Percentiles rank a stretch among this genome's conserved stretches.
Evolutionary conservation across 2,113 vertebrate species (phyloP).

Genomic region (Thomomys bottae): DNA sequence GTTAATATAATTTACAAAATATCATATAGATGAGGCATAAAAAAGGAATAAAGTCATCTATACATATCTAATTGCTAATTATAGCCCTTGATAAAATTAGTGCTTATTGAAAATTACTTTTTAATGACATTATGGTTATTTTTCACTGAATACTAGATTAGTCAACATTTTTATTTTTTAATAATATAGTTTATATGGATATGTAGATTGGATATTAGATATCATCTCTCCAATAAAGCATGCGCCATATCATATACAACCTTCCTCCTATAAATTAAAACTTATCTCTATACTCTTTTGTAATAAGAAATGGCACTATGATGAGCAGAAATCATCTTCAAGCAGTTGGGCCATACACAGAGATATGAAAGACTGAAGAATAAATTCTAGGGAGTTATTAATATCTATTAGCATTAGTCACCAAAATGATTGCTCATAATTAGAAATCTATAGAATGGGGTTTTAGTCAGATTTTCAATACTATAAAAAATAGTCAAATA

Average conservation of each 20-base stretch:
- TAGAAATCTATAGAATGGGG: not conserved
- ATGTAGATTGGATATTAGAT: not conserved
- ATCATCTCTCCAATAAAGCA: not conserved
- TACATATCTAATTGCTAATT: not conserved
- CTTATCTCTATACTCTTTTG: not conserved
- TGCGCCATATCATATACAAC: not conserved
- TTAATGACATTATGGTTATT: not conserved
- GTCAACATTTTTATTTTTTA: not conserved
- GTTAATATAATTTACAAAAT: slow-evolving; percentile 1
- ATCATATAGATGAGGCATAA: not conserved
- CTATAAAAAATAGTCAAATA: not conserved
- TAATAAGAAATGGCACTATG: not conserved
- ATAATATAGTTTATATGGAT: not conserved
- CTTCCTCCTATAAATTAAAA: not conserved
- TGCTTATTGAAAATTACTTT: not conserved
- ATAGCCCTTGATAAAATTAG: not conserved
- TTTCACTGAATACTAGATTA: not conserved
- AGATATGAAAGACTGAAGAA: not conserved
- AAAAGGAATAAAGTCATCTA: not conserved
- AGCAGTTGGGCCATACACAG: not conserved
- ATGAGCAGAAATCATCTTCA: not conserved
- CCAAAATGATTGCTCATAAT: not conserved
- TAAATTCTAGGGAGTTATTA: not conserved
- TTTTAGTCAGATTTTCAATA: not conserved
- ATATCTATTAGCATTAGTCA: not conserved